Conservation (phyloP, 2,888 invertebrate species). For the Seira sanloemensis region DNA sequence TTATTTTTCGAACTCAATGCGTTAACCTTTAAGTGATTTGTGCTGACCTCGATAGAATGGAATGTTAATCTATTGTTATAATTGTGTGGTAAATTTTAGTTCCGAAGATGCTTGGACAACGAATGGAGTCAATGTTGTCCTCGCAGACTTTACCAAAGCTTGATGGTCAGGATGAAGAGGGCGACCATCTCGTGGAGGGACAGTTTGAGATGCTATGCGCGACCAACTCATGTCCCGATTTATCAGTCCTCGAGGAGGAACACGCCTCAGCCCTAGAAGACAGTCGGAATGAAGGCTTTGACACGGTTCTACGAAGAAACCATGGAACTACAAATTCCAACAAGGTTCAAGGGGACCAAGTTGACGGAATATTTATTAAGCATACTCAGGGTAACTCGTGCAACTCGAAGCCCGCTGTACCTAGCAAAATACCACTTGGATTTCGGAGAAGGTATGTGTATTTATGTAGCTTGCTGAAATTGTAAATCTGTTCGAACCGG, state of each 20-base stretch:
- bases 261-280: slow-evolving; percentile 36
- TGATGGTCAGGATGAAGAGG: slow-evolving; percentile 73
- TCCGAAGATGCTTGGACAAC: slow-evolving; percentile 70
- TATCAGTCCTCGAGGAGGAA: slow-evolving; percentile 68
- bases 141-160: slow-evolving; percentile 72
- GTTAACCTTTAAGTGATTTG: neutral
- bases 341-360: slow-evolving; percentile 53
- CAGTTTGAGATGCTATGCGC: slow-evolving; percentile 72
- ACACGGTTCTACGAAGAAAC: slow-evolving; percentile 41
- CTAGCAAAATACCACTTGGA: slow-evolving; percentile 70
- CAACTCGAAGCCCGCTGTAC: slow-evolving; percentile 39
- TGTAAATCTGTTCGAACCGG: neutral
- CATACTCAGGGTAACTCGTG: slow-evolving; percentile 35
- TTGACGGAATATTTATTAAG: slow-evolving; percentile 67
- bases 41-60: neutral
- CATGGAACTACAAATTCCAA: neutral
- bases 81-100: neutral
- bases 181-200: slow-evolving; percentile 66
- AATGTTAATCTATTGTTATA: neutral
- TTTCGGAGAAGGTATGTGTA: slow-evolving; percentile 70
- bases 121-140: slow-evolving; percentile 65
- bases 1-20: neutral
- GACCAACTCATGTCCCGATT: slow-evolving; percentile 73
- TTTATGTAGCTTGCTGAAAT: neutral
- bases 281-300: slow-evolving; percentile 35